Base-by-base conservation (phyloP, 2,797 vertebrate species). In the Meriones psammophilus region DNA sequence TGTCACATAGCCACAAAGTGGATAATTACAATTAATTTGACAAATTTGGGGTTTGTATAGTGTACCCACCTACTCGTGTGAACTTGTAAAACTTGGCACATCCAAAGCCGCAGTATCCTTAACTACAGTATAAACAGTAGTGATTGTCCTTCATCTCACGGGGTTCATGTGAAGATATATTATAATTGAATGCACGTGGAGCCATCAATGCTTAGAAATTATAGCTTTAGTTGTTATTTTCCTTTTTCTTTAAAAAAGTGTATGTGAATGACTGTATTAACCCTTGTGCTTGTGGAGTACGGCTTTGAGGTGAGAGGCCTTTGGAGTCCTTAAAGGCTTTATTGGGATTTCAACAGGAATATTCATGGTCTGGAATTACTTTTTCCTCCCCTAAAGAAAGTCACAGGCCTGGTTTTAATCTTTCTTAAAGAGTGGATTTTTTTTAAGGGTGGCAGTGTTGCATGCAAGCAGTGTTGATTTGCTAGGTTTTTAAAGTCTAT, bases 11-110 rank as follows among this genome's bases (percentile, higher is more conserved):
- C 24, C 4, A 60, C 28, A 60, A 85, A 74, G 83, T 58, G 4
- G 14, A 90, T 84, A 46, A 54, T 39, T 81, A 7, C 28, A 66
- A 80, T 13, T 71, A 77, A 10, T 86, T 22, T 86, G 20, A 30
- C 64, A 39, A 64, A 92, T 66, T 74, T 8, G 54, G 87, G 66
- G 85, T 94, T 94, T 96, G 92, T 84, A 81, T 78, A 26, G 17
- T 54, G 91, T 56, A 28, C 18, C 84, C 1, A 4, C 4, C 71
- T 87, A 30, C 8, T 60, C 69, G 1, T 30, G 17, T 94, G n/a
- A 28, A 8, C 77, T 92, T 95, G 81, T 92, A 69, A 73, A 92
- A 68, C 50, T 93, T 20, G 50, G 17, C 64, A 69, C 0, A 73
- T 24, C 10, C 18, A 91, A 91, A 83, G 33, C 33, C 9, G 91